Percentiles rank a stretch among this genome's conserved stretches.
phyloP scores from a whole-genome alignment of 1,140 invertebrate genomes.

The Araneus ventricosus region DNA sequence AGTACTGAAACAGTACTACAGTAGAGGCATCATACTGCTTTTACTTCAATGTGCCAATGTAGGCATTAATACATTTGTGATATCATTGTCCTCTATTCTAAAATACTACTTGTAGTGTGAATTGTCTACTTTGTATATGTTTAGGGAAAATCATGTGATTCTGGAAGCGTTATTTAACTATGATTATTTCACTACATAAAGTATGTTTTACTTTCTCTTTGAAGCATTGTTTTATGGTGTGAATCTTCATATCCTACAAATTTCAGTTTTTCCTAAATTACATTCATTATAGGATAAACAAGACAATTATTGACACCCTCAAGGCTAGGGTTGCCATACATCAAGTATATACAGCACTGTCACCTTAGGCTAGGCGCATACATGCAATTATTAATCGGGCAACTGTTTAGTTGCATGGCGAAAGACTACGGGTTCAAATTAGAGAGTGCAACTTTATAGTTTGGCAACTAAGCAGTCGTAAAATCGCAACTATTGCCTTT shows the following conservation, averaged over 20 bases:
- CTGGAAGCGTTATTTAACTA: background rate
- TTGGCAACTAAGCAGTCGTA: too few species aligned
- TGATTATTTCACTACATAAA: constrained; percentile 19
- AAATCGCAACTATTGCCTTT: too few species aligned
- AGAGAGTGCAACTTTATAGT: too few species aligned
- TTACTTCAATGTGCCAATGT: constrained; percentile 12
- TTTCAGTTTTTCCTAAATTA: too few species aligned
- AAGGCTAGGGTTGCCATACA: too few species aligned
- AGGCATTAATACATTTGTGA: constrained; percentile 40
- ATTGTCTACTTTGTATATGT: constrained; percentile 22
- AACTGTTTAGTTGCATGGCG: too few species aligned
- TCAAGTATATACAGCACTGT: too few species aligned
- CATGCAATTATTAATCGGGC: too few species aligned
- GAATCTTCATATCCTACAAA: background rate
- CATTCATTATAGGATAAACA: too few species aligned
- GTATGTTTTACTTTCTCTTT: background rate
- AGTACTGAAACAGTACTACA: background rate
- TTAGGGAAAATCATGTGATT: background rate
- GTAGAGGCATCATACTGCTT: background rate
- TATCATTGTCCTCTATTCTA: constrained; percentile 22
- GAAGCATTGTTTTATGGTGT: background rate
- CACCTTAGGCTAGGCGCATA: too few species aligned
- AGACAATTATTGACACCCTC: too few species aligned
- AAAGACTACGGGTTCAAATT: too few species aligned
- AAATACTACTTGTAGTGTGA: constrained; percentile 20